Evolutionary conservation across 2,113 vertebrate genomes (phyloP).

Genomic region (Dicaeum eximium): DNA sequence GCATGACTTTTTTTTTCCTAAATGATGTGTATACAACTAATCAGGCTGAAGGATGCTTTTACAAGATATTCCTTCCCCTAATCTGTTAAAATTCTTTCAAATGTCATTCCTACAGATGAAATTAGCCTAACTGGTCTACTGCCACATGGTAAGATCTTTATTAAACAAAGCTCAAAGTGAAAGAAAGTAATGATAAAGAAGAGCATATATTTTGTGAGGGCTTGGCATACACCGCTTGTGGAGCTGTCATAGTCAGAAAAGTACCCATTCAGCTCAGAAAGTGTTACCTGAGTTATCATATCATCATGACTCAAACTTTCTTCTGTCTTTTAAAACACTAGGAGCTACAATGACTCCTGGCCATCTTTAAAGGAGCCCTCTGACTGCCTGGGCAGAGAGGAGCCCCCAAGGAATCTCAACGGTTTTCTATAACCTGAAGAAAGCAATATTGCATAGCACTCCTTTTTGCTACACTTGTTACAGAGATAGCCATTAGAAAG

Average conservation of each 20-base stretch:
- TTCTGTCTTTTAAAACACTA: neutral
- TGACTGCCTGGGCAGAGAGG: neutral
- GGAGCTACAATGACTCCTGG: neutral
- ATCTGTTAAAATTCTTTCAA: slow-evolving; percentile 47
- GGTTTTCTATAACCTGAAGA: neutral
- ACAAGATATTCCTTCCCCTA: neutral
- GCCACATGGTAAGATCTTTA: neutral
- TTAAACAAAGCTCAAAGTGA: neutral
- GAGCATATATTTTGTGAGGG: neutral
- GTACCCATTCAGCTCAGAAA: neutral
- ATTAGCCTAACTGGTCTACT: neutral
- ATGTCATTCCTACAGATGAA: slow-evolving; percentile 6
- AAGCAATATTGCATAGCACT: neutral
- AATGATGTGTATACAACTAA: slow-evolving; percentile 22
- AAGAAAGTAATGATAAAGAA: neutral
- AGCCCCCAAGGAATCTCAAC: neutral
- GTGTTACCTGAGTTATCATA: neutral
- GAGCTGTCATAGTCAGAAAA: neutral
- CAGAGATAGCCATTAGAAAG: neutral
- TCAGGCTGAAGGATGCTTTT: slow-evolving; percentile 40
- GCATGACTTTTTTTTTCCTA: slow-evolving; percentile 29
- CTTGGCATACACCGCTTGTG: neutral
- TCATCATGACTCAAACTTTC: neutral
- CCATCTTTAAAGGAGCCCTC: neutral
- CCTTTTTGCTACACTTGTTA: neutral